phyloP scores from a whole-genome alignment of 2,113 vertebrate species.

The Corythoichthys intestinalis region DNA sequence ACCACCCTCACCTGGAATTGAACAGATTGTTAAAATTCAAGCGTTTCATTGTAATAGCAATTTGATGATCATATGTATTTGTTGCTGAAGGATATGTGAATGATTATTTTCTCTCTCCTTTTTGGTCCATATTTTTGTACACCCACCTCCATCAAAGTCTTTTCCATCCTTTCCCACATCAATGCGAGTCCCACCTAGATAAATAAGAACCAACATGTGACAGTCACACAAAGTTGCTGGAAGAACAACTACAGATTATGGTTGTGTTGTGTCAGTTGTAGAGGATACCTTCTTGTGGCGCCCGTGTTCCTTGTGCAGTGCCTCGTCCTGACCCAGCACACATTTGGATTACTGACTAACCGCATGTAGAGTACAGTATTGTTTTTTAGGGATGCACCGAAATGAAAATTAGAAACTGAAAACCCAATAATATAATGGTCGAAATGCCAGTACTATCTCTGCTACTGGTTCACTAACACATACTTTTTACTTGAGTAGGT shows the following conservation, averaged over 20 bases:
- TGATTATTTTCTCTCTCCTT: not conserved
- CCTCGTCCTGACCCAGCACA: conserved; percentile 38
- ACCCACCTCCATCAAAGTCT: conserved; percentile 11
- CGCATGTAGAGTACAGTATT: too few species aligned
- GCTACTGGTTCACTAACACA: too few species aligned
- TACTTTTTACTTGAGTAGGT: too few species aligned
- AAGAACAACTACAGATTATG: not conserved
- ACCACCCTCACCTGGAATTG: conserved; percentile 53
- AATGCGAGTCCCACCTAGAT: conserved; percentile 3
- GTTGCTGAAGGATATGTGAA: not conserved
- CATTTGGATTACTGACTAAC: not conserved
- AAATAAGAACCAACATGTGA: not conserved
- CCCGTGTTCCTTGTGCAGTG: conserved; percentile 39
- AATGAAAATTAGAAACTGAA: too few species aligned
- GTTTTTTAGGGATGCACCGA: too few species aligned
- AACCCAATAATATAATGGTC: too few species aligned
- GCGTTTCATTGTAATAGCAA: not conserved
- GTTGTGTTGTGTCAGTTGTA: not conserved
- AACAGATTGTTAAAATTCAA: conserved; percentile 3
- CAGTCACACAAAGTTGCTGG: not conserved
- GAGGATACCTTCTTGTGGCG: conserved; percentile 46
- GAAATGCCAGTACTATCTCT: too few species aligned
- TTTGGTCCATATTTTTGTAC: not conserved
- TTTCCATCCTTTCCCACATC: not conserved
- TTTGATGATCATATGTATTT: not conserved